Conservation (phyloP, 2,113 vertebrate species). For the Pteruthius melanotis region DNA sequence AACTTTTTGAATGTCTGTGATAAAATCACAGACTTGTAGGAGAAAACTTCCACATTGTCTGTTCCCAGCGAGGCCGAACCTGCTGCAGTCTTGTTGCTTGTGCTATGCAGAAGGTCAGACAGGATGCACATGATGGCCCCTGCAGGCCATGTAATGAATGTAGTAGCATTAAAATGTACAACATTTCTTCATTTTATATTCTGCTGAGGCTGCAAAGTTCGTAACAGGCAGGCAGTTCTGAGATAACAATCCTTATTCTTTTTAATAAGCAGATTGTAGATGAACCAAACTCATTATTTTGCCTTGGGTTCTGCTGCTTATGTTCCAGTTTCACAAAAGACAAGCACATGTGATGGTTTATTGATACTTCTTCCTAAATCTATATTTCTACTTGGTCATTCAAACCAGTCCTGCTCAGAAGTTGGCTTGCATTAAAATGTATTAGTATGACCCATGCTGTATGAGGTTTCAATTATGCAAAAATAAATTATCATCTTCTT, state of each 20-base stretch:
- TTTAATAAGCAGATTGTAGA: not conserved
- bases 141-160: not conserved
- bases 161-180: not conserved
- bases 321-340: not conserved
- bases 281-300: not conserved
- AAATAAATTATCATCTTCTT: not conserved
- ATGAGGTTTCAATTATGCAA: not conserved
- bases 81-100: not conserved
- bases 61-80: not conserved
- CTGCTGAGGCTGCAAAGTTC: not conserved
- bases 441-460: not conserved
- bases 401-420: not conserved
- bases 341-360: not conserved
- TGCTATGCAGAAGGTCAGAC: not conserved
- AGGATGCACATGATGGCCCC: not conserved
- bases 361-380: not conserved
- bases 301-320: not conserved
- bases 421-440: not conserved
- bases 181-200: not conserved
- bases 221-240: not conserved
- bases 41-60: not conserved
- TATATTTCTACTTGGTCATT: not conserved
- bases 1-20: not conserved
- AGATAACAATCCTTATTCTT: not conserved
- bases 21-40: not conserved